A percentile compares a stretch with the other conserved stretches of the same genome.
phyloP scores from a whole-genome alignment of 2,888 invertebrate species.

The Anticlea derivata region DNA sequence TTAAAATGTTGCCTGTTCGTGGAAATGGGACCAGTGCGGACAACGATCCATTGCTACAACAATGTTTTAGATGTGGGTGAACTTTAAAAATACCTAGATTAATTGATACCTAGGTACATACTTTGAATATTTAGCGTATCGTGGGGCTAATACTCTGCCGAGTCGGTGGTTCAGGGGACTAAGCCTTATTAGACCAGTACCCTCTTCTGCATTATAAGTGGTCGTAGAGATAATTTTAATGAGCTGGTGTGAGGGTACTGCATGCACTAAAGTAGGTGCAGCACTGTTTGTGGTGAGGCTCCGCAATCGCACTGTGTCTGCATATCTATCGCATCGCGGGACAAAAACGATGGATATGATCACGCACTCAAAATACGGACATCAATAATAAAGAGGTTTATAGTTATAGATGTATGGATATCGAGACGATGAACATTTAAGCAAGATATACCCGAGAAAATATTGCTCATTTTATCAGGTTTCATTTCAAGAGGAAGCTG shows the following conservation, averaged over 20 bases:
- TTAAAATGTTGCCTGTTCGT: slow-evolving; percentile 64
- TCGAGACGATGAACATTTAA: slow-evolving; percentile 42
- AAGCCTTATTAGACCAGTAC: too few relatives aligned
- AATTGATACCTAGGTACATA: slow-evolving; percentile 32
- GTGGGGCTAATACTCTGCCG: too few relatives aligned
- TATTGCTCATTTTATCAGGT: slow-evolving; percentile 14
- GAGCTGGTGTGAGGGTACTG: too few relatives aligned
- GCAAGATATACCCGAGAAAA: slow-evolving; percentile 17
- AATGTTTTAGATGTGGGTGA: slow-evolving; percentile 42
- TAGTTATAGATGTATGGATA: slow-evolving; percentile 29
- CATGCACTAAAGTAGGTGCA: too few relatives aligned
- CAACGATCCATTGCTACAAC: slow-evolving; percentile 48
- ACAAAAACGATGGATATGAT: not conserved
- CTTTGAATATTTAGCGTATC: too few relatives aligned
- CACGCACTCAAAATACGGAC: not conserved
- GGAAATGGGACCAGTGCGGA: slow-evolving; percentile 63
- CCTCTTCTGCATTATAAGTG: too few relatives aligned
- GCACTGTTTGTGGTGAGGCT: too few relatives aligned
- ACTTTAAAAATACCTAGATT: slow-evolving; percentile 32
- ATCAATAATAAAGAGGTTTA: not conserved
- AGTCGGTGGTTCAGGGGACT: too few relatives aligned
- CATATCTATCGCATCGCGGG: too few relatives aligned
- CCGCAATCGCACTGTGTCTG: too few relatives aligned
- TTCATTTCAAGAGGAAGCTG: slow-evolving; percentile 27
- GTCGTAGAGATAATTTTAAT: too few relatives aligned